phyloP scores from a whole-genome alignment of 1,140 invertebrate species.

The Heliconius himera region DNA sequence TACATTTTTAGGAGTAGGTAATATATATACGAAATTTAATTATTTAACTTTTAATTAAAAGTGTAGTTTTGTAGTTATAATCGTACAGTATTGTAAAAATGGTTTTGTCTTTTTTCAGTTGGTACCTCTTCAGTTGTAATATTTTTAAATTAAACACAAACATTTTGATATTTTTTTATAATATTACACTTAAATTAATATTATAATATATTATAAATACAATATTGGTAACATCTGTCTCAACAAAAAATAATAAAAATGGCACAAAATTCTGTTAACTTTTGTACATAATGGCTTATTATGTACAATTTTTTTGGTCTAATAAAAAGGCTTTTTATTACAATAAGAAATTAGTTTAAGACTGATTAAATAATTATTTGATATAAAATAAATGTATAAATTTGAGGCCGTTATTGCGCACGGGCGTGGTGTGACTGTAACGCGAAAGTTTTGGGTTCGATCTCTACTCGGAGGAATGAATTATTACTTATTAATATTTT shows the following conservation, averaged over 20 bases:
- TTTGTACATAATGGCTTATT: background rate
- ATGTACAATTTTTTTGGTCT: too few species aligned
- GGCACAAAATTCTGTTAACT: background rate
- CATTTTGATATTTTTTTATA: too few species aligned
- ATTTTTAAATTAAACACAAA: too few species aligned
- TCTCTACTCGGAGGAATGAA: too few species aligned
- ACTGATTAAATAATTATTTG: background rate
- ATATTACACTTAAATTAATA: background rate
- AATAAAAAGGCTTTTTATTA: background rate
- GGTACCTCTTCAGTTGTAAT: too few species aligned
- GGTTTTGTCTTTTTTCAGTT: background rate
- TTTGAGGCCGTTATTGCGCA: too few species aligned
- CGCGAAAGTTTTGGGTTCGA: too few species aligned
- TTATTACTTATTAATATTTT: too few species aligned
- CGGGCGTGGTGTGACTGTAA: too few species aligned
- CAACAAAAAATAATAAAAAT: background rate
- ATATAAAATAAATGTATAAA: too few species aligned
- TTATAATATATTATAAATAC: background rate
- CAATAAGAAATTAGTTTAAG: background rate
- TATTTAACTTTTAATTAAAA: background rate
- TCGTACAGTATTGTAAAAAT: background rate
- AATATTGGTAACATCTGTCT: background rate
- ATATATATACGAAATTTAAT: background rate
- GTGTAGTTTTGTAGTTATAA: background rate
- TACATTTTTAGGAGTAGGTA: background rate